These are phyloP conservation scores for Vulpes lagopus DNA, from an alignment of 2,113 vertebrate species.

Conservation along the genomic window DNA sequence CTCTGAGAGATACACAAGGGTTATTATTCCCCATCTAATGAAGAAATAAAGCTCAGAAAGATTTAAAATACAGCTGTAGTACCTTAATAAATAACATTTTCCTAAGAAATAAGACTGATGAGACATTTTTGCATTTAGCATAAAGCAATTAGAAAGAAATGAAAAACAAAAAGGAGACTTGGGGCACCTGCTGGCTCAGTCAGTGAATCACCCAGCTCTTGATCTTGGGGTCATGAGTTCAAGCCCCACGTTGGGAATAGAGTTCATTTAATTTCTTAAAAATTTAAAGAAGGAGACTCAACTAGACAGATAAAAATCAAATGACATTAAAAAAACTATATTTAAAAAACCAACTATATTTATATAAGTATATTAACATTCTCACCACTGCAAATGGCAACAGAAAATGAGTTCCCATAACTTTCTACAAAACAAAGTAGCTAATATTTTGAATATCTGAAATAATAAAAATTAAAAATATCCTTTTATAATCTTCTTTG, in stretches of 20 bases:
- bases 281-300: background rate
- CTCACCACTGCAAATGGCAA: background rate
- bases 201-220: background rate
- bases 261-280: background rate
- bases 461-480: constrained; percentile 24
- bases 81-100: background rate
- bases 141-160: background rate
- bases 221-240: background rate
- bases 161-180: background rate
- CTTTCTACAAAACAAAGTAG: background rate
- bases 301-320: background rate
- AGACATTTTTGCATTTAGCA: background rate
- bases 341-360: background rate
- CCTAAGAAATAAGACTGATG: background rate
- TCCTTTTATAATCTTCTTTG: background rate
- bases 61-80: background rate
- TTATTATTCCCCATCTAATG: background rate
- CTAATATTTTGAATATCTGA: background rate
- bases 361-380: background rate
- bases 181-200: background rate
- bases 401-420: background rate
- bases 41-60: background rate
- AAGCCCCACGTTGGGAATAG: background rate
- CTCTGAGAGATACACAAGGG: background rate
- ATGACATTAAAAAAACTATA: background rate